Conservation (phyloP, 2,888 invertebrate genomes). For the Trypoxylon attenuatum region DNA sequence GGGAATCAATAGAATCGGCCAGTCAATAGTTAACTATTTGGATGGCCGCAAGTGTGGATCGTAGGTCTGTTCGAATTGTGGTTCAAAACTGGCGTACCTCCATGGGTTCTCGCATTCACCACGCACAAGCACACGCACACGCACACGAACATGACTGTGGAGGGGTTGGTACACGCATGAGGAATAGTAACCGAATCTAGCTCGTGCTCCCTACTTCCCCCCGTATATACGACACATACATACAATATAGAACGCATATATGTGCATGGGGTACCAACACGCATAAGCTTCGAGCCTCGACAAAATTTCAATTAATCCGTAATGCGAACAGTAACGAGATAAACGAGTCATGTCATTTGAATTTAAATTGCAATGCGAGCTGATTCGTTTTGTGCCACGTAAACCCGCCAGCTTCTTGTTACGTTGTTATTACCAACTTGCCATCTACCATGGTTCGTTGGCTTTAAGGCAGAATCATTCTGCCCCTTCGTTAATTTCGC, state of each 20-base stretch:
- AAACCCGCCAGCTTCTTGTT: too few relatives aligned
- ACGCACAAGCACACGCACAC: neutral
- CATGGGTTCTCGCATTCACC: neutral
- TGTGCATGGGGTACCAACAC: too few relatives aligned
- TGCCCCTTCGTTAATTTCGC: too few relatives aligned
- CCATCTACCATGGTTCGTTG: too few relatives aligned
- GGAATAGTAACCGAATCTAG: neutral
- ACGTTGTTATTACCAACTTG: too few relatives aligned
- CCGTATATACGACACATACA: too few relatives aligned
- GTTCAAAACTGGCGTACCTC: constrained; percentile 5
- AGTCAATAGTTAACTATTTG: constrained; percentile 44
- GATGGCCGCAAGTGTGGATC: constrained; percentile 43
- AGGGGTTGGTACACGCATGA: neutral
- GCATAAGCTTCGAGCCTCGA: neutral
- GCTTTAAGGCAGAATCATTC: too few relatives aligned
- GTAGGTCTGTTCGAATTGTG: constrained; percentile 16
- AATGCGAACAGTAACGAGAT: constrained; percentile 41
- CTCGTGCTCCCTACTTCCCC: neutral
- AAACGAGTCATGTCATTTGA: constrained; percentile 49
- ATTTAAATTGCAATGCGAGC: constrained; percentile 53
- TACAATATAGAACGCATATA: too few relatives aligned
- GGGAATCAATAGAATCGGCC: constrained; percentile 44
- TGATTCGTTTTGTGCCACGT: constrained; percentile 38
- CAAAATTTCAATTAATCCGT: constrained; percentile 52
- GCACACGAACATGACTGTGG: neutral